Base-by-base conservation (phyloP, 35 echinoderm and acorn worm species). In the Patiria miniata region DNA sequence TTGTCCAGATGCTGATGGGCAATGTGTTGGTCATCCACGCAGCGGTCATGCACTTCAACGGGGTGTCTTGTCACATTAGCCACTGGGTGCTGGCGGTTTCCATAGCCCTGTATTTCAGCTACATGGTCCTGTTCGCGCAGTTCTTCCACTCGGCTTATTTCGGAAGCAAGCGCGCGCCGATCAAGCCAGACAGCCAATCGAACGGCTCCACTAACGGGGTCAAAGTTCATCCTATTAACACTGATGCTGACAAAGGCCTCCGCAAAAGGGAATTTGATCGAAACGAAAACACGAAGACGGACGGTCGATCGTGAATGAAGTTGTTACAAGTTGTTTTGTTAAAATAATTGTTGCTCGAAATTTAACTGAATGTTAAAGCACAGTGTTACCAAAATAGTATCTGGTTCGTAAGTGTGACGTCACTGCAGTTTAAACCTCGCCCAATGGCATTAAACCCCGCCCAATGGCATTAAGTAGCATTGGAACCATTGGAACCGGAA, bases 91-190 rank as follows among this genome's bases (percentile, higher is more conserved):
- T 89, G 16, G 83, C 55, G 78, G 94, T 68, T 57, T 86, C 83
- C 7, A 82, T 89, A 23, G 37, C 76, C 60, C 87, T 99, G 40
- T 99, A 99, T 36, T 78, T 90, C 33, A 99, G 93, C 78, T 99
- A 99, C 83, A 88, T 88, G 61, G 44, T 94, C 68, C 87, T 99
- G 9, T 99, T 99, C 77, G 89, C 92, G 40, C 78, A 92, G 5
- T 99, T 94, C 58, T 99, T 99, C 86, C 87, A 95, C 79, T 59
- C 89, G 32, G 82, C 93, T 0, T 99, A 99, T 65, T 36, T 99
- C 22, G 65, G 65, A 18, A 8, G 26, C 34, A 73, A 73, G 34
- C 30, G 10, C 29, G 65, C 65, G 29, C 30, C 30, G 29, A 23
- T 73, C 34, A 73, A 73, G 26, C 2, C 65, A 10, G 65, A 73